These are phyloP conservation scores for Megathymus violae DNA, from an alignment of 1,140 invertebrate species.

Conservation along the genomic window DNA sequence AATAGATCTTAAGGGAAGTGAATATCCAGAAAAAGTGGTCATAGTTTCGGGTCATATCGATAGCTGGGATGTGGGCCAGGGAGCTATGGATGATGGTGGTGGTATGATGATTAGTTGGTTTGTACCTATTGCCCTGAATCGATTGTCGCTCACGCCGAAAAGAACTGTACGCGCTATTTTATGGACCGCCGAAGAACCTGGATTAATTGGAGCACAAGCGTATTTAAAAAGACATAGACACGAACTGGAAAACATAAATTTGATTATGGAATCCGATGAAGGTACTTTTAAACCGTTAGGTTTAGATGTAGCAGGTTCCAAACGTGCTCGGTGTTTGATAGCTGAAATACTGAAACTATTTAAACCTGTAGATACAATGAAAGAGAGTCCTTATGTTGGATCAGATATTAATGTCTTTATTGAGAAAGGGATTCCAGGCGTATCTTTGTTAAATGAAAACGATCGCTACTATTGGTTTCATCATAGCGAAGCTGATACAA, in stretches of 20 bases:
- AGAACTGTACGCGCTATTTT: constrained; percentile 91
- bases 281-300: constrained; percentile 92
- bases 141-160: constrained; percentile 86
- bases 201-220: constrained; percentile 86
- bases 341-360: constrained; percentile 85
- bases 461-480: constrained; percentile 92
- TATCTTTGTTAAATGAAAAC: constrained; percentile 86
- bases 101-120: constrained; percentile 93
- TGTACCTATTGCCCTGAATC: constrained; percentile 87
- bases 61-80: constrained; percentile 95
- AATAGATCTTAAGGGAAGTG: constrained; percentile 87
- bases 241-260: constrained; percentile 86
- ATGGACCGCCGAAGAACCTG: constrained; percentile 93
- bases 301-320: constrained; percentile 84
- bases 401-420: constrained; percentile 88
- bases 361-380: constrained; percentile 79
- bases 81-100: constrained; percentile 94
- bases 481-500: constrained; percentile 90
- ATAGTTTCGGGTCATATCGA: constrained; percentile 94
- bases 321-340: constrained; percentile 86
- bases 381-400: constrained; percentile 70
- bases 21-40: constrained; percentile 86
- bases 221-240: constrained; percentile 86
- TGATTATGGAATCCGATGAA: constrained; percentile 91
- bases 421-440: constrained; percentile 87